Conservation (phyloP, 1,140 invertebrate genomes). For the Atta cephalotes region DNA sequence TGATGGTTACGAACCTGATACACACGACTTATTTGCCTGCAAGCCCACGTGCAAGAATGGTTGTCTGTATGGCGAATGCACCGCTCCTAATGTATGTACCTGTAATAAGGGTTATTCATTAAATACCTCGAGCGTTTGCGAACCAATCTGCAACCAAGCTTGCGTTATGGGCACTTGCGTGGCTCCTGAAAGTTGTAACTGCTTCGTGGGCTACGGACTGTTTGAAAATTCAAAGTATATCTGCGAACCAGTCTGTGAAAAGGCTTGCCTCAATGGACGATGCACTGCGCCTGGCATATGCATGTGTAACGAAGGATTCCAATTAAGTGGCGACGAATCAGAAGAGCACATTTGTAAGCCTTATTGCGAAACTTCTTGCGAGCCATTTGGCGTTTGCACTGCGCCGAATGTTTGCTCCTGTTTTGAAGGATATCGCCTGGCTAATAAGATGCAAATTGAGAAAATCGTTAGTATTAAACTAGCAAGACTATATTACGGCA, state of each 20-base stretch:
- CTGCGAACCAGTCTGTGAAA: constrained; percentile 70
- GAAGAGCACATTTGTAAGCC: constrained; percentile 42
- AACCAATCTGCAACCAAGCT: constrained; percentile 62
- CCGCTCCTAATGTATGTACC: constrained; percentile 55
- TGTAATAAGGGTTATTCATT: constrained; percentile 68
- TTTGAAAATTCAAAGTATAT: neutral
- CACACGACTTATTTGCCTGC: constrained; percentile 10
- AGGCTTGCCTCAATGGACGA: constrained; percentile 68
- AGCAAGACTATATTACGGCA: neutral
- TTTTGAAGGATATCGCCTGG: constrained; percentile 66
- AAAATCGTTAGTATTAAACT: neutral
- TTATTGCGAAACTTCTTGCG: constrained; percentile 58
- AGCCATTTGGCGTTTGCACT: constrained; percentile 71
- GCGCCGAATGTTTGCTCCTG: constrained; percentile 77
- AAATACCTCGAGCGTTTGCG: neutral
- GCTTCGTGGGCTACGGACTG: constrained; percentile 58
- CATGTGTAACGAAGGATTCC: constrained; percentile 64
- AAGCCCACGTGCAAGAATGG: constrained; percentile 50
- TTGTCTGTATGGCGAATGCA: constrained; percentile 67
- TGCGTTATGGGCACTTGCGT: constrained; percentile 69
- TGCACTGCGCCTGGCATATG: constrained; percentile 75
- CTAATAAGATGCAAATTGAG: neutral
- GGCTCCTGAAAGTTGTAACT: constrained; percentile 67
- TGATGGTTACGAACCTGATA: constrained; percentile 63
- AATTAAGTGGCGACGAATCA: neutral